Percentiles rank a stretch among this genome's conserved stretches.
Conservation (phyloP, 2,888 invertebrate species). For the Archips xylosteana region DNA sequence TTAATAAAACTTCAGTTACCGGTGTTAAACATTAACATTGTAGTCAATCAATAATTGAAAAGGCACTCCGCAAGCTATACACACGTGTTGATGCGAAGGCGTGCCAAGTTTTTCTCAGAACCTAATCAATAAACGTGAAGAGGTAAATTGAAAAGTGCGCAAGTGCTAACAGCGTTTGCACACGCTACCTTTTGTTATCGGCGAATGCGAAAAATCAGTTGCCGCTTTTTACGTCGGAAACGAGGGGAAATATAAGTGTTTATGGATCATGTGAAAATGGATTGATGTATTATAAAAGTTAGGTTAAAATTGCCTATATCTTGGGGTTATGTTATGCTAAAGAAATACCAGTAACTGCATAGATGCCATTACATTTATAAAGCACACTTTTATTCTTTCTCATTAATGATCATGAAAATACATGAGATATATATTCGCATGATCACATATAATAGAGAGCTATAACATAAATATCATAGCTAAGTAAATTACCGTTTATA, state of each 20-base stretch:
- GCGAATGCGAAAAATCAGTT: constrained; percentile 44
- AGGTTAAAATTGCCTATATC: not conserved
- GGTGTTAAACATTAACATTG: not conserved
- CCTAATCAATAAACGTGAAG: constrained; percentile 72
- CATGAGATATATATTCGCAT: not conserved
- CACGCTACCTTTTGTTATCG: constrained; percentile 60
- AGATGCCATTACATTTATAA: too few relatives aligned
- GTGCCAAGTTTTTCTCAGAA: constrained; percentile 72
- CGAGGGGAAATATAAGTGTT: not conserved
- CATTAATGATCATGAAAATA: not conserved
- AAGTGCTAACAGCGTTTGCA: constrained; percentile 61
- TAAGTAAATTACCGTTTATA: too few relatives aligned
- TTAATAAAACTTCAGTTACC: not conserved
- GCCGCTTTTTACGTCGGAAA: constrained; percentile 42
- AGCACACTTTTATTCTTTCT: not conserved
- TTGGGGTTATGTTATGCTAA: not conserved
- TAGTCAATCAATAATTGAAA: constrained; percentile 17
- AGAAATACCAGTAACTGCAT: not conserved
- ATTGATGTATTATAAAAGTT: constrained; percentile 1
- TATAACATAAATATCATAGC: too few relatives aligned
- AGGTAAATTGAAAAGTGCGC: constrained; percentile 67
- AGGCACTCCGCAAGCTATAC: constrained; percentile 16
- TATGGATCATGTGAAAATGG: constrained; percentile 3
- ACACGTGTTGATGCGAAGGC: constrained; percentile 50
- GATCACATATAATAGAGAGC: too few relatives aligned